Evolutionary conservation across 2,888 invertebrate genomes (phyloP), one percentile per base, ranked within the genome.

Genomic region (Aporophyla nigra): DNA sequence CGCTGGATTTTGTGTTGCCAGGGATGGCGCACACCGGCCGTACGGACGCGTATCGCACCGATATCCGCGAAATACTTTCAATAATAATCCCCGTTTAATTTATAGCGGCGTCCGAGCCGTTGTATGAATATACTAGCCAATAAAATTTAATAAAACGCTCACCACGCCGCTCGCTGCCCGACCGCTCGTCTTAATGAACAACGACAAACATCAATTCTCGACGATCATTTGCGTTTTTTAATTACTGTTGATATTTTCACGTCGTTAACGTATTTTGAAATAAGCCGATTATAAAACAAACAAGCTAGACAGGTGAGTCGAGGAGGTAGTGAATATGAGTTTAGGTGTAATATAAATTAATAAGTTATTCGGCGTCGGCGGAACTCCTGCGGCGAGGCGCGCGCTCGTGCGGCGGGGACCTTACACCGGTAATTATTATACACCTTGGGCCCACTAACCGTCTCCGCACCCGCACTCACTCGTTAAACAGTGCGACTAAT

Each of bases 231-330:
- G 94, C 93, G 91, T 94, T 94, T 95, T 95, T 95, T 88, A 96
- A 96, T 96, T 94, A 94, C 92, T 93, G 93, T 94, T 94, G 93
- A 95, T 95, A 94, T 95, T 96, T 96, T 95, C 94, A 95, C 95
- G 92, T 96, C 95, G 94, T 96, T 95, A 95, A 94, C 92, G 90
- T 93, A 93, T 94, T 93, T 91, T 89, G 91, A 93, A 92, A 92
- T 92, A 92, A 93, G 92, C 91, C 91, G 90, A 93, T 95, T 94
- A 94, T 94, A 93, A 94, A 96, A 94, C 93, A 95, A 96, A 96
- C 93, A 94, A 86, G 92, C 91, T 93, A 94, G 95, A 95, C 96
- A 96, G 96, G 95, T 95, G 95, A 94, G 92, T 93, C 90, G 92
- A 91, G 93, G 91, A 91, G 92, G 93, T 89, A 92, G 92, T 95